Percentiles rank a stretch among this genome's conserved stretches.
Evolutionary conservation across 2,888 invertebrate genomes (phyloP).

Genomic region (Galeopsomyia nigrocyanea): DNA sequence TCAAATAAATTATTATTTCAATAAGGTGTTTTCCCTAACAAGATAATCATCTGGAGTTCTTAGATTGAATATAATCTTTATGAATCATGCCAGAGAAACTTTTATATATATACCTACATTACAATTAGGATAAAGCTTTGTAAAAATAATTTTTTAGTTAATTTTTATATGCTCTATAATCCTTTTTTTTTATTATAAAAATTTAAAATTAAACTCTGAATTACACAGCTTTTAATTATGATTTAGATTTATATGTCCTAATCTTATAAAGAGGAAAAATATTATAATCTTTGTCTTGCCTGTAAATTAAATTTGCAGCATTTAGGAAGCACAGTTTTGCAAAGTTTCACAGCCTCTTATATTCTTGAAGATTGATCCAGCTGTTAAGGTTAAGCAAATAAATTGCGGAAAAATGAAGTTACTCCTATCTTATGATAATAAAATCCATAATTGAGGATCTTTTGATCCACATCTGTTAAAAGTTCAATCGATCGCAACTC

Average conservation of each 20-base stretch:
- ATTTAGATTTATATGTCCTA: too few relatives aligned
- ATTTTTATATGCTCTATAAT: too few relatives aligned
- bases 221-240: too few relatives aligned
- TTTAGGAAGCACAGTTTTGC: conserved; percentile 26
- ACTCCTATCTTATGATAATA: background rate
- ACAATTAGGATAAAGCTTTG: too few relatives aligned
- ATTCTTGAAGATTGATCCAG: background rate
- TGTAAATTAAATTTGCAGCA: conserved; percentile 19
- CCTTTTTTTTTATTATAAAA: too few relatives aligned
- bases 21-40: too few relatives aligned
- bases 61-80: background rate
- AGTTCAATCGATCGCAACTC: background rate
- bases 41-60: background rate
- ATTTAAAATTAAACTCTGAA: too few relatives aligned
- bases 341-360: conserved; percentile 28
- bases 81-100: background rate
- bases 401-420: conserved; percentile 8
- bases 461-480: background rate
- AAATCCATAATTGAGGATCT: conserved; percentile 18
- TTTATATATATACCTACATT: too few relatives aligned
- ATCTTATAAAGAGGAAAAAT: background rate
- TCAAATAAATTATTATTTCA: background rate
- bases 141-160: too few relatives aligned
- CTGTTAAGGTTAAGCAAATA: conserved; percentile 7
- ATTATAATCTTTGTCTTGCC: conserved; percentile 7